Percentiles rank a stretch among this genome's conserved stretches.
Conservation (phyloP, 2,797 vertebrate species). For the Benthosema pterotum region DNA sequence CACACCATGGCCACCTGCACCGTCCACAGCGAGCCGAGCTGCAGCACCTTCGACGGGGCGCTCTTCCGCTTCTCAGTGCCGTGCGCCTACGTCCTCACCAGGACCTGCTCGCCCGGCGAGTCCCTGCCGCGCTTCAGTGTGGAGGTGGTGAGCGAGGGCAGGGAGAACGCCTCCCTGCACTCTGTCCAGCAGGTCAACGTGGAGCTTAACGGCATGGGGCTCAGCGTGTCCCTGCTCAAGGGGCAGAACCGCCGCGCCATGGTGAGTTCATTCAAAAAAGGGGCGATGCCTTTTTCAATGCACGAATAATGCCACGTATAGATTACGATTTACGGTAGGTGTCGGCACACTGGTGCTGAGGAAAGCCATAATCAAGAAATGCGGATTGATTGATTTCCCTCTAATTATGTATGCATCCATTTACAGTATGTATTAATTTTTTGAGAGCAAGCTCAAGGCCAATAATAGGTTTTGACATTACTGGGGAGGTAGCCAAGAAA, state of each 20-base stretch:
- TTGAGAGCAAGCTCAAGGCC: too few species aligned
- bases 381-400: too few species aligned
- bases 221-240: conserved; percentile 74
- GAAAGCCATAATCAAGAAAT: too few species aligned
- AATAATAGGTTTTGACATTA: too few species aligned
- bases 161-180: conserved; percentile 61
- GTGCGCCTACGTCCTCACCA: conserved; percentile 84
- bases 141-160: conserved; percentile 78
- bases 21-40: conserved; percentile 77
- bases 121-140: conserved; percentile 78
- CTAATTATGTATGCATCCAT: too few species aligned
- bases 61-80: conserved; percentile 77
- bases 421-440: too few species aligned
- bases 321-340: too few species aligned
- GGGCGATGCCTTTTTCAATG: neutral
- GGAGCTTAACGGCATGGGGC: conserved; percentile 54
- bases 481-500: too few species aligned
- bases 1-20: conserved; percentile 69
- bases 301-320: too few species aligned
- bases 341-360: too few species aligned
- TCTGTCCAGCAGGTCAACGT: conserved; percentile 74
- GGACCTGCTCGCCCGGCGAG: conserved; percentile 70
- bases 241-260: conserved; percentile 70
- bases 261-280: conserved; percentile 72
- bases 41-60: conserved; percentile 83